Conservation (phyloP, 2,888 invertebrate species). For the Mamestra brassicae region DNA sequence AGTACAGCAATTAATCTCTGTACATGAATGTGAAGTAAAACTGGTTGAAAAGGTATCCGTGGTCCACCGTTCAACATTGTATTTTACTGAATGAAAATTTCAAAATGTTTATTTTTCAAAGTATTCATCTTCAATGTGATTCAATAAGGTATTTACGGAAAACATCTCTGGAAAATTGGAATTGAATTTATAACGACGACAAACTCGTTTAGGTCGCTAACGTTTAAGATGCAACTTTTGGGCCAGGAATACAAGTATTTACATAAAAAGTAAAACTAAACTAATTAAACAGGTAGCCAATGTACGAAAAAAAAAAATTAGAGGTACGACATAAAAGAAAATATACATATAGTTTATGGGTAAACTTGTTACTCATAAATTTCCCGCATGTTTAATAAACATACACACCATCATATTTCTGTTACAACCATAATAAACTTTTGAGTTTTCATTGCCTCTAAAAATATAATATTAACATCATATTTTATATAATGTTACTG, state of each 20-base stretch:
- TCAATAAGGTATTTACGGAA: conserved; percentile 14
- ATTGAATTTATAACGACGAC: conserved; percentile 31
- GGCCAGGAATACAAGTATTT: background rate
- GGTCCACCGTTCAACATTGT: background rate
- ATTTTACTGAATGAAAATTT: background rate
- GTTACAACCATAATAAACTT: conserved; percentile 26
- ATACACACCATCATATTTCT: conserved; percentile 34
- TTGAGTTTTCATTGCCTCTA: conserved; percentile 19
- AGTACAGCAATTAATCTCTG: background rate
- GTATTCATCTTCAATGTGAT: conserved; percentile 24
- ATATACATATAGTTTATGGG: conserved; percentile 22
- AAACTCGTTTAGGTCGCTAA: background rate
- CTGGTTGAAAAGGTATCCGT: conserved; percentile 3
- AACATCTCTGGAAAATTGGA: conserved; percentile 19
- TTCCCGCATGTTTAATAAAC: conserved; percentile 40
- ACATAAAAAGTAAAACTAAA: background rate
- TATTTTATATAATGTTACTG: background rate
- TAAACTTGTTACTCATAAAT: conserved; percentile 14
- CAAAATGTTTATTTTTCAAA: conserved; percentile 19
- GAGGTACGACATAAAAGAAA: background rate
- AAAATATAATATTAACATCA: conserved; percentile 12
- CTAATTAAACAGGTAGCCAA: conserved; percentile 8
- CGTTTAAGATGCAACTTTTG: background rate
- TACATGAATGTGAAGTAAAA: conserved; percentile 9
- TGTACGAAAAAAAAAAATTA: background rate